These are phyloP conservation scores for Passer montanus DNA, from an alignment of 2,113 vertebrate species.

Conservation along the genomic window DNA sequence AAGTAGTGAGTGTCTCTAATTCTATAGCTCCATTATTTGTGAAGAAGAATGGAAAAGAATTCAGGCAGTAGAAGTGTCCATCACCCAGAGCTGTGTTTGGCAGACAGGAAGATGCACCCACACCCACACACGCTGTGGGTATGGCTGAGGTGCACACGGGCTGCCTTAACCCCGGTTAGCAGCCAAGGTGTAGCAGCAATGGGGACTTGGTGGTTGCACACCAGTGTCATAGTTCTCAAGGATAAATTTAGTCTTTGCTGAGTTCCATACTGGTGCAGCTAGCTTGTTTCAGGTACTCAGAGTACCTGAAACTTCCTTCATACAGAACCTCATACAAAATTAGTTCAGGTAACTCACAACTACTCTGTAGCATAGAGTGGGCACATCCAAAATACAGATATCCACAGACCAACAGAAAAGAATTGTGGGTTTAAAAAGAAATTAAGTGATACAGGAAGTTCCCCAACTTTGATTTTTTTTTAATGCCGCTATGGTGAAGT, in stretches of 20 bases:
- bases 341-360: not conserved
- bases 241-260: not conserved
- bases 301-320: not conserved
- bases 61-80: not conserved
- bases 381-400: not conserved
- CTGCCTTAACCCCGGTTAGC: not conserved
- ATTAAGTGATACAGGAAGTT: not conserved
- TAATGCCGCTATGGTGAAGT: not conserved
- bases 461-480: not conserved
- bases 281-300: not conserved
- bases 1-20: not conserved
- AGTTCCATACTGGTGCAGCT: not conserved
- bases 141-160: fast-evolving
- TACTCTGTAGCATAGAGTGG: not conserved
- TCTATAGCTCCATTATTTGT: not conserved
- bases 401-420: not conserved
- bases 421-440: not conserved
- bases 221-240: not conserved
- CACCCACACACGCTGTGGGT: not conserved
- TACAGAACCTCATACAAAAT: not conserved
- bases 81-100: not conserved
- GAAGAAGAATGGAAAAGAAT: not conserved
- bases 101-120: not conserved
- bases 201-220: not conserved
- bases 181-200: not conserved